Evolutionary conservation across 2,888 invertebrate species (phyloP), one percentile per base, ranked within the genome.

Genomic region (Agapostemon virescens): DNA sequence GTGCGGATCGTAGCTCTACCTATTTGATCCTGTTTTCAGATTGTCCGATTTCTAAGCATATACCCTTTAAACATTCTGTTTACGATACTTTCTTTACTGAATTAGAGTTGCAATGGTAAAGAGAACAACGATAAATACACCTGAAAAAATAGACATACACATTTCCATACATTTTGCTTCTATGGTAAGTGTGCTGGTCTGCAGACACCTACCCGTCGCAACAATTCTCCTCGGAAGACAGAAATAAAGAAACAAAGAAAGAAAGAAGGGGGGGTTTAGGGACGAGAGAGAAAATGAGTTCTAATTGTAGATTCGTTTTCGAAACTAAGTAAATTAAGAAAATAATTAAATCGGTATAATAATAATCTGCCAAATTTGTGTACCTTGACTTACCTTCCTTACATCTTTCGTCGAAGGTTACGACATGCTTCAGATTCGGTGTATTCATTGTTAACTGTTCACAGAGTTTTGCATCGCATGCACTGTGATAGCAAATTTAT

Each of bases 361-460:
- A 45, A 11, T 11, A 13, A 20, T 55, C 36, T 15, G 1, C 33
- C 58, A 13, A 52, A 38, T 33, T 49, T 13, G n/a, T 13, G 26
- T 15, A 36, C 67, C 49, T 67, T 33, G 26, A 75, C 80, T 11
- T 85, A 87, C 86, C 84, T 86, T 87, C 74, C 67, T 85, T 77
- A 74, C 69, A 80, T 69, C 69, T 83, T 42, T 82, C 80, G 55
- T 82, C 76, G 30, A 33, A 68, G 36, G 61, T 75, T 38, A 75
- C 64, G 61, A 66, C 73, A 69, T 58, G 63, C 38, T 79, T 81
- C 33, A 74, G 42, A 70, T 63, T 81, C 69, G 69, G 69, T 40
- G 73, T 76, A 78, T 82, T 81, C 87, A 87, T 87, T 40, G 45
- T 85, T 82, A 77, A 81, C 77, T 67, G 63, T 81, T 52, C 52